A percentile compares a stretch with the other conserved stretches of the same genome.
Conservation (phyloP, 2,113 vertebrate species). For the Notothenia rossii region DNA sequence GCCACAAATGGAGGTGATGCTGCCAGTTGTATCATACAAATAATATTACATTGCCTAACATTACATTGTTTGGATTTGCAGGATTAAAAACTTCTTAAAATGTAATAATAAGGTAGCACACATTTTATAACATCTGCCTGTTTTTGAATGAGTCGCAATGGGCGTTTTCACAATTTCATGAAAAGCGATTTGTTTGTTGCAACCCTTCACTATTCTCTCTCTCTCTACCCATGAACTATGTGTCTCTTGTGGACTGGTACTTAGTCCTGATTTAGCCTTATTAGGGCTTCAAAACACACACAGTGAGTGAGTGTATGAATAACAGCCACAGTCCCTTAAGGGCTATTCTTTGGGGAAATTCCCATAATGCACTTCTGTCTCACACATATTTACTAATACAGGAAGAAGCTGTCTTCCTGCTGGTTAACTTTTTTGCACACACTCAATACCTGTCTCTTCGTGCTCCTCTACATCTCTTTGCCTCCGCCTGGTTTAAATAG, state of each 20-base stretch:
- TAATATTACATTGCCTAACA: background rate
- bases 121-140: background rate
- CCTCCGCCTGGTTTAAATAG: conserved; percentile 25
- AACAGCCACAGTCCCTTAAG: conserved; percentile 21
- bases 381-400: conserved; percentile 4
- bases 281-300: conserved; percentile 3
- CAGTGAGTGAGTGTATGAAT: conserved; percentile 5
- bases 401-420: background rate
- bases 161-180: background rate
- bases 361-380: conserved; percentile 25
- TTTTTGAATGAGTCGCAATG: background rate
- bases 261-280: conserved; percentile 24
- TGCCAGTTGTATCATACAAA: too few relatives aligned
- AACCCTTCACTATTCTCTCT: background rate
- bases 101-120: background rate
- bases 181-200: background rate
- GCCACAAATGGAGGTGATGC: too few relatives aligned
- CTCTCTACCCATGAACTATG: too few relatives aligned
- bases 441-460: background rate
- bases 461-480: background rate
- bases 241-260: conserved; percentile 6
- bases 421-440: background rate
- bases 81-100: background rate
- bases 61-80: background rate
- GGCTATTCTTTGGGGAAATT: conserved; percentile 26